Evolutionary conservation across 2,888 invertebrate species (phyloP).

Genomic region (Hoplodrina blanda): DNA sequence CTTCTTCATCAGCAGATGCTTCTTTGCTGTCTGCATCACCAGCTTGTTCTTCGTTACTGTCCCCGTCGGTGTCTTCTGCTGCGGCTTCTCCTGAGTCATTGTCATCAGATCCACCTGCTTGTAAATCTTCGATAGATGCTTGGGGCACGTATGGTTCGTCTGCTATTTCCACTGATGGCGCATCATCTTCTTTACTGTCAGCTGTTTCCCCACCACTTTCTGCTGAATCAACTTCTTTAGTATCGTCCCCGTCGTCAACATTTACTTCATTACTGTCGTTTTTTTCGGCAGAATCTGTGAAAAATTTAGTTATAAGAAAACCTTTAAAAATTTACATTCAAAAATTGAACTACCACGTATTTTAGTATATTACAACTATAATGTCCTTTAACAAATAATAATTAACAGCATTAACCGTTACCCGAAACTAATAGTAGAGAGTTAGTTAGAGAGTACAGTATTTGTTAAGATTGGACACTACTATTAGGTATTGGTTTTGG

Average conservation of each 20-base stretch:
- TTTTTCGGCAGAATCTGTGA: constrained; percentile 87
- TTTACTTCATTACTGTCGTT: constrained; percentile 89
- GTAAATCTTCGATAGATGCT: constrained; percentile 86
- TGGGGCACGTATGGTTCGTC: constrained; percentile 88
- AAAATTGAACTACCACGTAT: neutral
- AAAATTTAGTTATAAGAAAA: constrained; percentile 21
- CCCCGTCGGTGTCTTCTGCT: constrained; percentile 73
- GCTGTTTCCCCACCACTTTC: constrained; percentile 79
- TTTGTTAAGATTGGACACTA: too few relatives aligned
- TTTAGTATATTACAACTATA: neutral
- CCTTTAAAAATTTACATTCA: neutral
- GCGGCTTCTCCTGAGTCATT: constrained; percentile 81
- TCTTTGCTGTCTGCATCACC: constrained; percentile 77
- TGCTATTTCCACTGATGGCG: constrained; percentile 85
- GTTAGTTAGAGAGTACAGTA: too few relatives aligned
- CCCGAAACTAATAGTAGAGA: too few relatives aligned
- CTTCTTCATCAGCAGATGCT: constrained; percentile 87
- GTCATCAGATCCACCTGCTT: constrained; percentile 75
- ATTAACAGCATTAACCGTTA: too few relatives aligned
- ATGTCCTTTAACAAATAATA: too few relatives aligned
- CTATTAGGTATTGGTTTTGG: too few relatives aligned
- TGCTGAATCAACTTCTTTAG: constrained; percentile 83
- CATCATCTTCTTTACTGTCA: constrained; percentile 78
- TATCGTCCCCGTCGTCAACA: constrained; percentile 79
- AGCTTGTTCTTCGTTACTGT: constrained; percentile 77